phyloP scores from a whole-genome alignment of 2,797 vertebrate genomes.

The Protonibea diacanthus region DNA sequence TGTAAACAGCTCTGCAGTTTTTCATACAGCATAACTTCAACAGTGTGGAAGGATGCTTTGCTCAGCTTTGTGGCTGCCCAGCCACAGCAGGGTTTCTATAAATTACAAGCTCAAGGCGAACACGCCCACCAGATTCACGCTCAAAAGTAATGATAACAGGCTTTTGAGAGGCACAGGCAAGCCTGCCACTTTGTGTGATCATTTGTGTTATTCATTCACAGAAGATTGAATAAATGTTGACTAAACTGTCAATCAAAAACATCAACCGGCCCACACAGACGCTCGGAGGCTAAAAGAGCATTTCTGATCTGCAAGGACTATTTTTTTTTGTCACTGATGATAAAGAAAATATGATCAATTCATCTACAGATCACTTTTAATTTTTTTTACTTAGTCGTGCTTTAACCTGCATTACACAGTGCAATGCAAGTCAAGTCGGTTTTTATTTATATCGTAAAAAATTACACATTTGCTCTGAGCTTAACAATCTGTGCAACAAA shows the following conservation, averaged over 20 bases:
- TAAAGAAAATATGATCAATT: background rate
- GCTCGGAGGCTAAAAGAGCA: background rate
- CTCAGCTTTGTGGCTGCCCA: background rate
- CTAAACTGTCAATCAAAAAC: background rate
- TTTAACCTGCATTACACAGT: background rate
- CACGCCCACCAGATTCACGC: background rate
- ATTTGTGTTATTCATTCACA: no score
- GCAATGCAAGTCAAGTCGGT: background rate
- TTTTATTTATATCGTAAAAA: background rate
- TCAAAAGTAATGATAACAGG: background rate
- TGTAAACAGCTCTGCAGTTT: background rate
- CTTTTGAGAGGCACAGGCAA: background rate
- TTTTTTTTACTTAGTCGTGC: background rate
- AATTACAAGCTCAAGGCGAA: background rate
- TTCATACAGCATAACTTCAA: background rate
- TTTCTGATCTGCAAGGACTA: background rate
- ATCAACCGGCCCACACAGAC: background rate
- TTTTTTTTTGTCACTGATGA: background rate
- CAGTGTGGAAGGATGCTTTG: background rate
- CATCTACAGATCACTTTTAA: background rate
- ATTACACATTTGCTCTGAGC: background rate
- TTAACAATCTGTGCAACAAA: background rate
- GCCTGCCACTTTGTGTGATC: background rate
- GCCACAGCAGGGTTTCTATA: background rate
- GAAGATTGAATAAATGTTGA: no score